phyloP scores from a whole-genome alignment of 35 echinoderm and acorn worm genomes.

The Chiridota heheva region DNA sequence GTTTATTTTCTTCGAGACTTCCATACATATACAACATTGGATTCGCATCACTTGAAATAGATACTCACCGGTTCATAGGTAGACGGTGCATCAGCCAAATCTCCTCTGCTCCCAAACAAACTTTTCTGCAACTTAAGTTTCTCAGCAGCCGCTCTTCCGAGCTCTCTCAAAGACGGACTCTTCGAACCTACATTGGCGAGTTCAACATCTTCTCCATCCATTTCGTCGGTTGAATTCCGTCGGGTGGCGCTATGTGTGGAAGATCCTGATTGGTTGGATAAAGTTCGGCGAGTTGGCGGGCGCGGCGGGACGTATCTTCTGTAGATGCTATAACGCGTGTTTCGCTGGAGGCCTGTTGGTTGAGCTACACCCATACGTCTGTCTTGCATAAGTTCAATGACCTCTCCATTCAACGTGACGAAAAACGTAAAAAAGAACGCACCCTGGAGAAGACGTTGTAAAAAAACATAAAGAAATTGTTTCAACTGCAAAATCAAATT shows the following conservation, averaged over 20 bases:
- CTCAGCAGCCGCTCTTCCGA: no score
- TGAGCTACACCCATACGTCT: constrained; percentile 76
- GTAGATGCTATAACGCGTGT: constrained; percentile 94
- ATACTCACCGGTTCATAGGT: no score
- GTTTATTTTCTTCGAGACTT: no score
- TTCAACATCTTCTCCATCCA: constrained; percentile 5
- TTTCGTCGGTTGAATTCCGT: constrained; percentile 17
- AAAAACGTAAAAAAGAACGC: constrained; percentile 99
- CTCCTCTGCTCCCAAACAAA: no score
- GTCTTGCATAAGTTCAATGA: constrained; percentile 68
- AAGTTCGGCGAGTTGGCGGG: constrained; percentile 19
- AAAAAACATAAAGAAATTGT: neutral
- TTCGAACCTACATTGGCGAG: neutral
- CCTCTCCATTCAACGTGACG: constrained; percentile 82
- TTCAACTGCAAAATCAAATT: neutral
- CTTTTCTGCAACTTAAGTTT: no score
- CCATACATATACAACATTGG: no score
- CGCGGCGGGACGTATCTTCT: constrained; percentile 81
- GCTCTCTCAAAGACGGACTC: constrained; percentile 18
- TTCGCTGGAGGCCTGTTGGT: constrained; percentile 59
- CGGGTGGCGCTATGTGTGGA: neutral
- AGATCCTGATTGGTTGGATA: constrained; percentile 29
- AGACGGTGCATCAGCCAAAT: no score
- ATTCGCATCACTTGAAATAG: no score
- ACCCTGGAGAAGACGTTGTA: constrained; percentile 54